Evolutionary conservation across 2,797 vertebrate species (phyloP).

Genomic region (Helicolenus hilgendorfi): DNA sequence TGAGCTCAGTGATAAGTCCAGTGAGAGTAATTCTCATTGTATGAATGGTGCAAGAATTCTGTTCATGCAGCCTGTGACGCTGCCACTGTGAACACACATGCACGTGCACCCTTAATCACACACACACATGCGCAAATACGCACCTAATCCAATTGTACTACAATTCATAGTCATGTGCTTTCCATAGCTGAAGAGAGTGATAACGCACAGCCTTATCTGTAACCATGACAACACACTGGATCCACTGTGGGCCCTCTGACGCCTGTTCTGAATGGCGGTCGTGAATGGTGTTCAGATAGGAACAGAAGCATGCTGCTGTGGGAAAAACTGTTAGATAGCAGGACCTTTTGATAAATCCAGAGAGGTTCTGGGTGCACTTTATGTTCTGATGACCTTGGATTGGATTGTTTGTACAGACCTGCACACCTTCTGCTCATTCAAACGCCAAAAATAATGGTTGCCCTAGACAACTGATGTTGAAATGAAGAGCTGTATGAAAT

Average conservation of each 20-base stretch:
- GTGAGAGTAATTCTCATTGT: neutral
- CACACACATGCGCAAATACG: conserved; percentile 20
- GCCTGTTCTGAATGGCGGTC: conserved; percentile 56
- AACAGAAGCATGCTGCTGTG: conserved; percentile 41
- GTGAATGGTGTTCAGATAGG: conserved; percentile 65
- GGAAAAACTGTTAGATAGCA: conserved; percentile 57
- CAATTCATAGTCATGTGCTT: conserved; percentile 65
- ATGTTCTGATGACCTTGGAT: conserved; percentile 36
- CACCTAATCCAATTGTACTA: conserved; percentile 34
- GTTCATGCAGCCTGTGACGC: conserved; percentile 20
- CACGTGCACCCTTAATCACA: neutral
- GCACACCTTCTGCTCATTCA: neutral
- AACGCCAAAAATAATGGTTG: conserved; percentile 7
- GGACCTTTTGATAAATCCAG: conserved; percentile 48
- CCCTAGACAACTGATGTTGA: neutral
- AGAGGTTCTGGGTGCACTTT: conserved; percentile 20
- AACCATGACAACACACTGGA: conserved; percentile 68
- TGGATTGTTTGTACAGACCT: conserved; percentile 1
- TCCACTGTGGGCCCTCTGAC: conserved; percentile 57
- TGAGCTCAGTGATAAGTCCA: conserved; percentile 3
- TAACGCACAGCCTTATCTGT: conserved; percentile 73
- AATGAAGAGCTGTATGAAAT: neutral
- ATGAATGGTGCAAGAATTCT: conserved; percentile 18
- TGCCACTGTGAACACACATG: conserved; percentile 3
- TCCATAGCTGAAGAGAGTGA: conserved; percentile 54